Evolutionary conservation across 1,140 invertebrate species (phyloP).

Genomic region (Tetragonula clypearis): DNA sequence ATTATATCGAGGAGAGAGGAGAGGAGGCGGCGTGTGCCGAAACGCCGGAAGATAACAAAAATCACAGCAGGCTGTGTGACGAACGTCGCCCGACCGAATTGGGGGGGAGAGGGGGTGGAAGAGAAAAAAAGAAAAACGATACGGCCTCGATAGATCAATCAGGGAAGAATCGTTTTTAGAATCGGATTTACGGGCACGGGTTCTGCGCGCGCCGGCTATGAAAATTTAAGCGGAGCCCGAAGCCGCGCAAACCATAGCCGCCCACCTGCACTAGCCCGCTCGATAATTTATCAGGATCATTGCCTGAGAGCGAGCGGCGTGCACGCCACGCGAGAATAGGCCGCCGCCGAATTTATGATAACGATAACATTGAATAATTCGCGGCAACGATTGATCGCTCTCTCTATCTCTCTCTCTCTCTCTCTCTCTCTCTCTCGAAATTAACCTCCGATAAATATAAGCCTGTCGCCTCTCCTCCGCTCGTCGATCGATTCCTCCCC

Average conservation of each 20-base stretch:
- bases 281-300: conserved; percentile 70
- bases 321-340: conserved; percentile 49
- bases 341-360: conserved; percentile 65
- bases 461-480: not conserved
- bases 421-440: conserved; percentile 13
- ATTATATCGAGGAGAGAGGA: not conserved
- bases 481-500: too few relatives aligned
- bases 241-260: conserved; percentile 13
- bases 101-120: not conserved
- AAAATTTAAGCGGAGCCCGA: conserved; percentile 60
- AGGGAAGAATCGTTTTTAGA: conserved; percentile 43
- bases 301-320: conserved; percentile 37
- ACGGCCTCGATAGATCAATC: conserved; percentile 47
- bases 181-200: conserved; percentile 41
- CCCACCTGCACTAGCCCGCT: not conserved
- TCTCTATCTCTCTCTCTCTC: not conserved
- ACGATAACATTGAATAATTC: conserved; percentile 71
- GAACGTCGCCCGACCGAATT: conserved; percentile 25
- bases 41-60: conserved; percentile 39
- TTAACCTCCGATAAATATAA: conserved; percentile 38
- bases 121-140: conserved; percentile 17
- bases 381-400: conserved; percentile 62
- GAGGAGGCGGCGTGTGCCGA: not conserved
- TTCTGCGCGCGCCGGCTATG: conserved; percentile 1
- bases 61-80: conserved; percentile 46